phyloP scores from a whole-genome alignment of 2,797 vertebrate genomes.

The Chaetodon trifasciatus region DNA sequence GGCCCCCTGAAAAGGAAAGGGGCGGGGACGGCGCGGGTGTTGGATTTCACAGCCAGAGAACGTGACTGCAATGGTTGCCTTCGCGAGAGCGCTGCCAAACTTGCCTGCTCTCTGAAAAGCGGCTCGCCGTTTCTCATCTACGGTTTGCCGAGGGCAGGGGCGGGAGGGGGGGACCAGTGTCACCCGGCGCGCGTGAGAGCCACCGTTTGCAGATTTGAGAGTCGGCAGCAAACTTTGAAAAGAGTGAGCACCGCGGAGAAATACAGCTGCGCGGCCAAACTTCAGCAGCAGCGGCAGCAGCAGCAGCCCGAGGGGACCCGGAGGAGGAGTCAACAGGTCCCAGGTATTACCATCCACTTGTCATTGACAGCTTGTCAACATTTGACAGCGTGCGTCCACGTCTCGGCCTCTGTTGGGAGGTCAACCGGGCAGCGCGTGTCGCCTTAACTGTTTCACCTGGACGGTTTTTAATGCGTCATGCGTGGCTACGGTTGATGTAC shows the following conservation, averaged over 20 bases:
- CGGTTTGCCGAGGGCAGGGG: slow-evolving; percentile 19
- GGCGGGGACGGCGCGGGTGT: slow-evolving; percentile 79
- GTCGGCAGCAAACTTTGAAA: slow-evolving; percentile 69
- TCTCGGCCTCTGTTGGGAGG: background rate
- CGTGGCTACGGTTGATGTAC: slow-evolving; percentile 10
- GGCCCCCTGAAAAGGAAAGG: slow-evolving; percentile 68
- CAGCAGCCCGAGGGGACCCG: slow-evolving; percentile 59
- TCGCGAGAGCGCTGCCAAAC: slow-evolving; percentile 71
- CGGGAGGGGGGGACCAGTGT: background rate
- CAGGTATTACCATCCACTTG: slow-evolving; percentile 82
- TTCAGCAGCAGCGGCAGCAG: slow-evolving; percentile 58
- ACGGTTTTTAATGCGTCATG: slow-evolving; percentile 42
- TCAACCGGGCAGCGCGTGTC: background rate
- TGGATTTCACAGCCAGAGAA: slow-evolving; percentile 78
- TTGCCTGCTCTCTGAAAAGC: slow-evolving; percentile 69
- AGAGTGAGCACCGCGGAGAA: slow-evolving; percentile 56
- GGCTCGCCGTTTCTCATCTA: slow-evolving; percentile 45
- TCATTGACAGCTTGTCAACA: slow-evolving; percentile 78
- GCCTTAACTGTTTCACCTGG: slow-evolving; percentile 24
- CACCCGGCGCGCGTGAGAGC: slow-evolving; percentile 17
- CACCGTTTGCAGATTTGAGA: slow-evolving; percentile 44
- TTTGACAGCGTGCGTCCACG: slow-evolving; percentile 65
- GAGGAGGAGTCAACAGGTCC: slow-evolving; percentile 89
- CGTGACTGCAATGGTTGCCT: slow-evolving; percentile 85
- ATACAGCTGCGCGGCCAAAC: slow-evolving; percentile 71